Conservation (phyloP, 2,113 vertebrate species). For the Panthera leo region DNA sequence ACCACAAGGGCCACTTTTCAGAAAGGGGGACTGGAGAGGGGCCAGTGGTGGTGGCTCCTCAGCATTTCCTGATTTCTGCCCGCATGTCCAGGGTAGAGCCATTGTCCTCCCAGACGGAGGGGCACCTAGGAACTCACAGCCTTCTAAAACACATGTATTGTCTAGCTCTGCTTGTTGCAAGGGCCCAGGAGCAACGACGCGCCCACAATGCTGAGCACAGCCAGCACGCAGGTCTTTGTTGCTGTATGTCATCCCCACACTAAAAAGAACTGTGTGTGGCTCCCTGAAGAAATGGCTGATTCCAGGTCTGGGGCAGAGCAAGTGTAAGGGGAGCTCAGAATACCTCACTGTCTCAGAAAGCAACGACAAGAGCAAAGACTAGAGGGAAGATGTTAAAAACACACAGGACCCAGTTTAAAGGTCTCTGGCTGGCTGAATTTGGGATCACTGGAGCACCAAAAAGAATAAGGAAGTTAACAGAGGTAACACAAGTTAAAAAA, state of each 20-base stretch:
- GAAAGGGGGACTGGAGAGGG: background rate
- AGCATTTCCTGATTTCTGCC: background rate
- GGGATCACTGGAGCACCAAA: background rate
- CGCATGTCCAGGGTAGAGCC: background rate
- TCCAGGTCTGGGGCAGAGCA: background rate
- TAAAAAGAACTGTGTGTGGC: background rate
- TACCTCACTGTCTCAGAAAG: background rate
- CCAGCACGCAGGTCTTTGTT: background rate
- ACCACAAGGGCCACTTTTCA: background rate
- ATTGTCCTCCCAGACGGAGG: background rate
- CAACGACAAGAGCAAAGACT: fast-evolving
- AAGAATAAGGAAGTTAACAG: background rate
- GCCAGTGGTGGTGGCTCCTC: fast-evolving
- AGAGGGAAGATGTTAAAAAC: background rate
- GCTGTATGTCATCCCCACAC: background rate
- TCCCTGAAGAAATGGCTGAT: background rate
- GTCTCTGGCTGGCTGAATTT: background rate
- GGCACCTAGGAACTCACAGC: background rate
- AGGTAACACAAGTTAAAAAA: background rate
- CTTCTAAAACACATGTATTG: background rate
- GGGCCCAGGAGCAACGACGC: background rate
- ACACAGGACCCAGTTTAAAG: background rate
- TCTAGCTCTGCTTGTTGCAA: background rate
- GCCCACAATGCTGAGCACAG: background rate
- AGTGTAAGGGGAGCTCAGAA: background rate